phyloP scores from a whole-genome alignment of 2,888 invertebrate genomes.

The Caenorhabditis imperialis region DNA sequence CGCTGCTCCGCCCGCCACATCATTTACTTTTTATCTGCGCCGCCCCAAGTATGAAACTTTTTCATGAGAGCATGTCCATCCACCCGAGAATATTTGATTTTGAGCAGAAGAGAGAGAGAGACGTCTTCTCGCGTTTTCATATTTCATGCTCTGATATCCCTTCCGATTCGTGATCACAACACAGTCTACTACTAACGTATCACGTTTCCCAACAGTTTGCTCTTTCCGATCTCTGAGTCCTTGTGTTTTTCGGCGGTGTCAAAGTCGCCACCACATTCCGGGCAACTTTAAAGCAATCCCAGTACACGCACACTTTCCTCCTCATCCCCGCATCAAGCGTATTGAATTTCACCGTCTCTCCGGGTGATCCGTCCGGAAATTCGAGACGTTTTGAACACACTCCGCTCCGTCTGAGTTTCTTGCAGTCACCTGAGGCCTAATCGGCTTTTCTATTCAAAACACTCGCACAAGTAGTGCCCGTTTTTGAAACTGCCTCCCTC shows the following conservation, averaged over 20 bases:
- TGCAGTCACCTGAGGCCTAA: background rate
- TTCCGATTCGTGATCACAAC: conserved; percentile 6
- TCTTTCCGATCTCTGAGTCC: conserved; percentile 12
- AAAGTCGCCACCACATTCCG: conserved; percentile 8
- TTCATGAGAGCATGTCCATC: conserved; percentile 4
- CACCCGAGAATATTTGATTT: conserved; percentile 31
- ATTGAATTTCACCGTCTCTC: conserved; percentile 22
- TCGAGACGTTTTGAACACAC: conserved; percentile 46
- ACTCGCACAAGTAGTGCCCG: no score
- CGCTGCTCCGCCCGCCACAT: conserved; percentile 11
- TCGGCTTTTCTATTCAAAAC: conserved; percentile 13
- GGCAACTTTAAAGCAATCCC: conserved; percentile 19
- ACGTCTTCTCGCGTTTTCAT: conserved; percentile 5
- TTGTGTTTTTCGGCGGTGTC: conserved; percentile 21
- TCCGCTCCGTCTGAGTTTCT: background rate
- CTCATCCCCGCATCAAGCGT: conserved; percentile 3
- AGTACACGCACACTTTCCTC: conserved; percentile 25
- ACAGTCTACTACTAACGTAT: background rate
- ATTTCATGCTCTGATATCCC: background rate
- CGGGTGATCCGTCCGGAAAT: conserved; percentile 46
- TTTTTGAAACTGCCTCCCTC: background rate
- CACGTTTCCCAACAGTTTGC: background rate
- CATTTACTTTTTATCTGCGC: conserved; percentile 49
- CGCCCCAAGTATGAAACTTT: conserved; percentile 20
- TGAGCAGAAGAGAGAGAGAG: background rate